These are phyloP conservation scores for Megathymus violae DNA, from an alignment of 1,140 invertebrate genomes.

Conservation along the genomic window DNA sequence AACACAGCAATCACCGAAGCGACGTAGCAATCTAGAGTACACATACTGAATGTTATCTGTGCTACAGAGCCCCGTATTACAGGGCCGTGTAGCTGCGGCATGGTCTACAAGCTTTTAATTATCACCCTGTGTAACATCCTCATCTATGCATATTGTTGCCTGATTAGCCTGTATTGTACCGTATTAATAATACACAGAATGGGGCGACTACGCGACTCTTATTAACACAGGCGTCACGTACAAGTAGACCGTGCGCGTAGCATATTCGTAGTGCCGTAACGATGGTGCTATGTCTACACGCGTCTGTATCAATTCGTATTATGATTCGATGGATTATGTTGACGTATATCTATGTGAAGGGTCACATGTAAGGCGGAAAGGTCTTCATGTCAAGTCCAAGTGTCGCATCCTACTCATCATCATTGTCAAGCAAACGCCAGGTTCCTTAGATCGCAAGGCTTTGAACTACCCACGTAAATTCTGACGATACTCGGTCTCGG, in stretches of 20 bases:
- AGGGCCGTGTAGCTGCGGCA: slow-evolving; percentile 15
- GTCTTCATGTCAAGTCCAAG: too few species aligned
- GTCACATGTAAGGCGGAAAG: too few species aligned
- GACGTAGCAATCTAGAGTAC: slow-evolving; percentile 14
- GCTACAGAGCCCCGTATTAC: slow-evolving; percentile 16
- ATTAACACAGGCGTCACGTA: slow-evolving; percentile 26
- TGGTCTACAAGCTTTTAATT: slow-evolving; percentile 32
- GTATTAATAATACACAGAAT: slow-evolving; percentile 23
- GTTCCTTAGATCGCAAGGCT: too few species aligned
- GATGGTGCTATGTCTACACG: not conserved
- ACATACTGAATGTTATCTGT: slow-evolving; percentile 28
- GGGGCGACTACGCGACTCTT: slow-evolving; percentile 22
- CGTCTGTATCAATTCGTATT: too few species aligned
- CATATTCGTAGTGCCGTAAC: slow-evolving; percentile 25
- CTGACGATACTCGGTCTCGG: too few species aligned
- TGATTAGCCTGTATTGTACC: slow-evolving; percentile 26
- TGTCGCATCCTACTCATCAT: too few species aligned
- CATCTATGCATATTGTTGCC: slow-evolving; percentile 31
- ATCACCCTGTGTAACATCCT: slow-evolving; percentile 14
- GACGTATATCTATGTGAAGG: too few species aligned
- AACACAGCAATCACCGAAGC: slow-evolving; percentile 16
- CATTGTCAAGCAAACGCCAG: too few species aligned
- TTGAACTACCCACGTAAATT: too few species aligned
- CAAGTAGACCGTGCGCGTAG: slow-evolving; percentile 23
- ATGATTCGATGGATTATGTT: not conserved